phyloP scores from a whole-genome alignment of 1,140 invertebrate species.

The Charaxes varanes region DNA sequence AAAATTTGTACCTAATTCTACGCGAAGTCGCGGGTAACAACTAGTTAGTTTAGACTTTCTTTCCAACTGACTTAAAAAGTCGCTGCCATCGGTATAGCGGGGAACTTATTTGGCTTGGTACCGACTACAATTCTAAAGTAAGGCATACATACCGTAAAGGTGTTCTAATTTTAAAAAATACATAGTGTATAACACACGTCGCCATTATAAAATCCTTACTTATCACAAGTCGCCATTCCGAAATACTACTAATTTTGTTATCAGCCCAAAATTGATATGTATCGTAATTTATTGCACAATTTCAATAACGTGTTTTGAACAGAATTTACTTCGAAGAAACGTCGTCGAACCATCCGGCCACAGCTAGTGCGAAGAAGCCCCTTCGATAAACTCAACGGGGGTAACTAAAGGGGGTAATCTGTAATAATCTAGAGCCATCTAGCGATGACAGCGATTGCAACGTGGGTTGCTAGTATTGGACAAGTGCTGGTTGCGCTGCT shows the following conservation, averaged over 20 bases:
- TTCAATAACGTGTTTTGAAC: conserved; percentile 46
- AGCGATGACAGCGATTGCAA: conserved; percentile 29
- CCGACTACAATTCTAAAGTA: conserved; percentile 50
- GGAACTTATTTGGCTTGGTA: too few species aligned
- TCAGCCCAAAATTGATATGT: conserved; percentile 71
- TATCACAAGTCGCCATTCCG: conserved; percentile 62
- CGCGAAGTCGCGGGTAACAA: too few species aligned
- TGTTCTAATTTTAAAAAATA: conserved; percentile 47
- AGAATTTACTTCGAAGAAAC: conserved; percentile 32
- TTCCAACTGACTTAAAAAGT: too few species aligned
- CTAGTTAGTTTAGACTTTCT: too few species aligned
- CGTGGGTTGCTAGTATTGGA: conserved; percentile 34
- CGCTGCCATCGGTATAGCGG: too few species aligned
- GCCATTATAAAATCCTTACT: conserved; percentile 37
- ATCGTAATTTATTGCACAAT: conserved; percentile 67
- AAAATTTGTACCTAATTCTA: too few species aligned
- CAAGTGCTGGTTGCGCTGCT: conserved; percentile 28
- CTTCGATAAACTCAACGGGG: conserved; percentile 45
- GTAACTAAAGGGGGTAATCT: conserved; percentile 15
- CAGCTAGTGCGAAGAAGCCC: conserved; percentile 46
- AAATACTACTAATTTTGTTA: conserved; percentile 48
- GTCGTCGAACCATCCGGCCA: conserved; percentile 59
- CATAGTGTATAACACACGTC: conserved; percentile 43
- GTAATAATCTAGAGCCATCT: conserved; percentile 43
- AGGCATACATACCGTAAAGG: conserved; percentile 54